Evolutionary conservation across 1,140 invertebrate species (phyloP).

Genomic region (Pogonomyrmex barbatus): DNA sequence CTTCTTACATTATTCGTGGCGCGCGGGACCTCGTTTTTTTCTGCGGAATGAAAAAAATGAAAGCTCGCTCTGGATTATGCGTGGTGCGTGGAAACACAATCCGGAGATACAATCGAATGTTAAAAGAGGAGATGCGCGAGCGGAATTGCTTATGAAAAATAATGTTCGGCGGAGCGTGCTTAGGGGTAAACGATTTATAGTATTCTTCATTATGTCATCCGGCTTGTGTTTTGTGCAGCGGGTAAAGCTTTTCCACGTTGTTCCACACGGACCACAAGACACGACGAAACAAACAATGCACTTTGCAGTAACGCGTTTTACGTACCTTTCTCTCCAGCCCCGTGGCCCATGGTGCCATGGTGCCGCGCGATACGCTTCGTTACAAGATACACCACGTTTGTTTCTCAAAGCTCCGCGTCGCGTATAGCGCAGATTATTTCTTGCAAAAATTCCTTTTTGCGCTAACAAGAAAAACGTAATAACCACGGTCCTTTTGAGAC

Average conservation of each 20-base stretch:
- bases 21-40: background rate
- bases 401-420: conserved; percentile 36
- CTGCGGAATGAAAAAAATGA: background rate
- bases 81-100: background rate
- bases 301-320: conserved; percentile 64
- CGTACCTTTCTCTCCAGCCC: conserved; percentile 14
- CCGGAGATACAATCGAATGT: background rate
- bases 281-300: conserved; percentile 62
- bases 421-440: conserved; percentile 37
- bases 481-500: background rate
- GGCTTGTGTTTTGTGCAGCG: conserved; percentile 35
- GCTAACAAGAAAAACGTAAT: conserved; percentile 21
- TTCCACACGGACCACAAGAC: conserved; percentile 24
- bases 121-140: background rate
- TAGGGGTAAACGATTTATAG: conserved; percentile 31
- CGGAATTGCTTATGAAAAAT: conserved; percentile 37
- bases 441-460: conserved; percentile 40
- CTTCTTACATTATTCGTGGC: background rate
- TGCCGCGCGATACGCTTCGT: conserved; percentile 60
- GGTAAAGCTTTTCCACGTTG: conserved; percentile 41
- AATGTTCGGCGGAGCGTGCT: conserved; percentile 17
- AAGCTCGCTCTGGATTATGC: background rate
- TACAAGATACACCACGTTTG: conserved; percentile 63
- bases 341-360: conserved; percentile 42
- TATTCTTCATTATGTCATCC: conserved; percentile 46